A percentile compares a stretch with the other conserved stretches of the same genome.
phyloP scores from a whole-genome alignment of 1,140 invertebrate genomes.

The Drosophila simulans region DNA sequence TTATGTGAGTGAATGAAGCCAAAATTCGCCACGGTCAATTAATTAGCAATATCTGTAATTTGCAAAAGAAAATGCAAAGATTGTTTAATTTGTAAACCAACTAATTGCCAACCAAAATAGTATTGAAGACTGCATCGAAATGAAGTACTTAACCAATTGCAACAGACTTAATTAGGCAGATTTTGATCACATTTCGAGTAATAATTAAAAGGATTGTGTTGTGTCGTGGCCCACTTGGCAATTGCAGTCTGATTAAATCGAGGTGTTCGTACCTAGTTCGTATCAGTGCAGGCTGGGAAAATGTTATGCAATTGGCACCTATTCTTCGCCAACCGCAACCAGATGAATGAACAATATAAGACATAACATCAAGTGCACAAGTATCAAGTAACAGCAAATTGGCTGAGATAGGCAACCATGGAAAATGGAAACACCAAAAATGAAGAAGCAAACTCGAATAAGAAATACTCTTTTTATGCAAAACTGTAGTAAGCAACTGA shows the following conservation, averaged over 20 bases:
- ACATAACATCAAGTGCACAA: constrained; percentile 29
- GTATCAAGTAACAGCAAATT: constrained; percentile 9
- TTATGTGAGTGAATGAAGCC: constrained; percentile 5
- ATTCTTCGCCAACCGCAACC: constrained; percentile 10
- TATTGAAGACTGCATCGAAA: constrained; percentile 15
- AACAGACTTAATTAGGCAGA: constrained; percentile 10
- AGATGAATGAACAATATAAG: constrained; percentile 19
- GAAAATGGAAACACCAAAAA: constrained; percentile 21
- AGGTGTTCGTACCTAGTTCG: constrained; percentile 34
- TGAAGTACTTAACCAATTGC: neutral
- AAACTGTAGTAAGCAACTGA: too few species aligned
- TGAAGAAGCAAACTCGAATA: neutral
- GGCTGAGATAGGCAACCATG: constrained; percentile 39
- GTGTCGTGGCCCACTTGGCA: neutral
- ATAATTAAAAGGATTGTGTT: constrained; percentile 11
- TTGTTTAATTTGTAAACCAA: constrained; percentile 8
- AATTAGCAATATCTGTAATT: constrained; percentile 34
- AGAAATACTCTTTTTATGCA: neutral
- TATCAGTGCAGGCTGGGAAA: constrained; percentile 42
- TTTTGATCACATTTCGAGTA: constrained; percentile 6
- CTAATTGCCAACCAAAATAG: constrained; percentile 11
- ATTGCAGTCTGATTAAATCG: constrained; percentile 3
- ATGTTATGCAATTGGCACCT: constrained; percentile 50
- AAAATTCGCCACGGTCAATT: constrained; percentile 41
- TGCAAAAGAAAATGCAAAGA: constrained; percentile 11